Base-by-base conservation (phyloP, 2,888 invertebrate genomes). In the Melipona beecheii region DNA sequence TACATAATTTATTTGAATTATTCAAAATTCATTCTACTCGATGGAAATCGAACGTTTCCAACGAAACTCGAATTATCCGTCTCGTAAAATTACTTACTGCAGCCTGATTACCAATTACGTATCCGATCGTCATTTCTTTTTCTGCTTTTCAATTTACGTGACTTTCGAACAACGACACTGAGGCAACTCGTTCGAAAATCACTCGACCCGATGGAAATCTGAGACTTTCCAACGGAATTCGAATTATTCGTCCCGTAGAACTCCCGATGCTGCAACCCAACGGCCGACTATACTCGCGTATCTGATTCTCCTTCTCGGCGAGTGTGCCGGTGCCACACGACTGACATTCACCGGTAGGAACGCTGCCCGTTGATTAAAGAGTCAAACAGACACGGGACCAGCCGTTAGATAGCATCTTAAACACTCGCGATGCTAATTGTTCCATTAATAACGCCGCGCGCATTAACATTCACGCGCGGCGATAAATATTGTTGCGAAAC, bases 341-440 rank as follows among this genome's bases (percentile, higher is more conserved):
- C 82, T 81, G 84, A 82, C 84, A 82, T 84, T 84, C 78, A 78
- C 66, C 70, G 70, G 64, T 27, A 50, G 50, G 64, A 78, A 43
- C 62, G 27, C 49, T 49, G 27, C n/a, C 60, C 52, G 27, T 64
- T 75, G 85, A 75, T 85, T 80, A 81, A 80, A 75, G 76, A 84
- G 80, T 81, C 75, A 75, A 73, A 64, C 77, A 56, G 62, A 68
- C 80, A 70, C 75, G 77, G 65, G 21, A 21, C 36, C 43, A 43
- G 43, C 43, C 43, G 43, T 43, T 43, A 43, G 74, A 85, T 84
- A 85, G 69, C 64, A 85, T 85, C 85, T 80, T 84, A 85, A 43
- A 85, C 85, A 80, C 74, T 75, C 75, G 66, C 58, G 27, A 81
- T 78, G 69, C 84, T 84, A 84, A 85, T 85, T 84, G 85, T 85